These are phyloP conservation scores for Strigamia transsilvanica DNA, from an alignment of 2,888 invertebrate genomes.

Conservation along the genomic window DNA sequence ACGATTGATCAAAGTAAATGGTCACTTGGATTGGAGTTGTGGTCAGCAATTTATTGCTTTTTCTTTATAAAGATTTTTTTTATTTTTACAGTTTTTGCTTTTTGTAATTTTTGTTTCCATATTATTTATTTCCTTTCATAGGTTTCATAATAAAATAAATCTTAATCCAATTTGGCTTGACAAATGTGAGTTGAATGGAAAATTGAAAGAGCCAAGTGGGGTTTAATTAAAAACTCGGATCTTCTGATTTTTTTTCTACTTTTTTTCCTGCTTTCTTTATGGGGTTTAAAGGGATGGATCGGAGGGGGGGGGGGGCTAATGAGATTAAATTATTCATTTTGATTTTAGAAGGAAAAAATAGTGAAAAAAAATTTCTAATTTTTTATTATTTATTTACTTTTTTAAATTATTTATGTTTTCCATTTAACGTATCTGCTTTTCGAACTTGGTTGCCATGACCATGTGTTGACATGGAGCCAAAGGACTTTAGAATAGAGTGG, in stretches of 20 bases:
- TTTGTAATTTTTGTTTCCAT: background rate
- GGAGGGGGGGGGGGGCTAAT: background rate
- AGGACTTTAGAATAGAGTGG: too few species aligned
- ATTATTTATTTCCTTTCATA: background rate
- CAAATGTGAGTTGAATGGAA: background rate
- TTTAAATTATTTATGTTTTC: too few species aligned
- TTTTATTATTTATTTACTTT: background rate
- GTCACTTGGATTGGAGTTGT: background rate
- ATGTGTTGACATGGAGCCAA: too few species aligned
- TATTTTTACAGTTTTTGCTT: background rate
- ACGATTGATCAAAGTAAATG: slow-evolving; percentile 22
- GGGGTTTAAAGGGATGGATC: too few species aligned
- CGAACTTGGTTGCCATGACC: too few species aligned
- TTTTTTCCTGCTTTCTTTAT: background rate
- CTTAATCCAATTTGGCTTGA: slow-evolving; percentile 34
- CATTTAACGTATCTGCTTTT: too few species aligned
- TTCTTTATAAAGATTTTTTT: slow-evolving; percentile 1
- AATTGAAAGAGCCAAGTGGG: slow-evolving; percentile 23
- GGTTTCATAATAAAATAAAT: background rate
- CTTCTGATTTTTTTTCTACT: background rate
- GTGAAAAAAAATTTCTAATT: background rate
- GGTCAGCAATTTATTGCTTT: slow-evolving; percentile 42
- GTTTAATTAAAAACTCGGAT: slow-evolving; percentile 30
- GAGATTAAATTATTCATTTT: background rate
- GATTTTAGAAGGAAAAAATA: background rate